Evolutionary conservation across 2,888 invertebrate species (phyloP), one percentile per base, ranked within the genome.

Genomic region (Drosophila kanekoi): DNA sequence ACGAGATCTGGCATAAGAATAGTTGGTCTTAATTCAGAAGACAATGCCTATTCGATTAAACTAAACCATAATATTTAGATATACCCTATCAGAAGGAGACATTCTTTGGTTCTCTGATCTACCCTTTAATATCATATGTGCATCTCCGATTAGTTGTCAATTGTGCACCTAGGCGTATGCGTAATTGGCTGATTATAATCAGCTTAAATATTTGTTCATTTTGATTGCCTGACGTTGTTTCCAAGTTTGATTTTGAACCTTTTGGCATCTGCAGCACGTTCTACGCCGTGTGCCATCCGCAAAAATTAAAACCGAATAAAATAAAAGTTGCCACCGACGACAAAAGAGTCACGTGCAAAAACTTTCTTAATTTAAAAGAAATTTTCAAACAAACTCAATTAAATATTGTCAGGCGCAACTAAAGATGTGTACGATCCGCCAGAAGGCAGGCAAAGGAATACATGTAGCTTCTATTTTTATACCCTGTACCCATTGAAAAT

Each of bases 311-410:
- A 35, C 1, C 20, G 23, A 40, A 28, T 14, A 37, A 60, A 72
- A 63, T 32, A 63, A 69, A 66, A 56, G 65, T 76, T 79, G 69
- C 57, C 45, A 60, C 51, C 63, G 57, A 45, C 76, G 70, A 68
- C 68, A 69, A 75, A 63, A 82, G 70, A 75, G 79, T 85, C 85
- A 85, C 85, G 85, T 85, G 81, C 81, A 73, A 67, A 82, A 88
- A 85, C 75, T 85, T 85, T 85, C 87, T 83, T 85, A 85, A 85
- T 85, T 85, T 85, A 88, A 85, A 85, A 88, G 84, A 85, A 85
- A 88, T 85, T 85, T 86, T 84, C 79, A 72, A 85, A 88, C 88
- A 85, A 85, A 88, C 85, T 86, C 84, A 85, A 88, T 85, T 85
- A 85, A 88, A 88, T 88, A 88, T 86, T 85, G 86, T 79, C 71